Evolutionary conservation across 2,797 vertebrate genomes (phyloP).

Genomic region (Rhinichthys osculus): DNA sequence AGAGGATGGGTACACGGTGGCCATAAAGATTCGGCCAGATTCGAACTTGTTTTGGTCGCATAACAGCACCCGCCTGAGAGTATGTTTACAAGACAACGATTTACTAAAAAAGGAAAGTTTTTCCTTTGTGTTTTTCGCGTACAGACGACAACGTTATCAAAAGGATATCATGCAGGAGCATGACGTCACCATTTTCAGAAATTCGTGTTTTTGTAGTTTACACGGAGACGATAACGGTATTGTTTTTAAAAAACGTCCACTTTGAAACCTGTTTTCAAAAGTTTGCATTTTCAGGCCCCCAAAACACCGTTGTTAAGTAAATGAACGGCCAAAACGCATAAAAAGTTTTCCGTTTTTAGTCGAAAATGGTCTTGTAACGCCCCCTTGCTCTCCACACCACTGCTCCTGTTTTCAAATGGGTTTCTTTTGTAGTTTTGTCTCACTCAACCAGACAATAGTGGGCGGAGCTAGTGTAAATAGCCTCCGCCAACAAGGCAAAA

Average conservation of each 20-base stretch:
- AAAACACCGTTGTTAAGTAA: not conserved
- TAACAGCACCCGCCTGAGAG: too few relatives aligned
- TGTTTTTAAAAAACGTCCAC: not conserved
- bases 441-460: not conserved
- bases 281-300: not conserved
- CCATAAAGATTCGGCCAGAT: too few relatives aligned
- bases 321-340: not conserved
- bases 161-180: not conserved
- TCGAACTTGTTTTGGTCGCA: too few relatives aligned
- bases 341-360: not conserved
- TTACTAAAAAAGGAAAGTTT: not conserved
- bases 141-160: not conserved
- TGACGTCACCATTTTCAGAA: not conserved
- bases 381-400: not conserved
- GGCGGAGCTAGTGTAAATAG: not conserved
- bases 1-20: too few relatives aligned
- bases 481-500: not conserved
- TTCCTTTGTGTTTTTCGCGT: too few relatives aligned
- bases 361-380: too few relatives aligned
- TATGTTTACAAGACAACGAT: not conserved
- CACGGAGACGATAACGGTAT: not conserved
- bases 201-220: not conserved
- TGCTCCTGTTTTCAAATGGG: not conserved
- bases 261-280: not conserved
- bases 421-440: not conserved